phyloP scores from a whole-genome alignment of 2,797 vertebrate species.

The Eutrigla gurnardus region DNA sequence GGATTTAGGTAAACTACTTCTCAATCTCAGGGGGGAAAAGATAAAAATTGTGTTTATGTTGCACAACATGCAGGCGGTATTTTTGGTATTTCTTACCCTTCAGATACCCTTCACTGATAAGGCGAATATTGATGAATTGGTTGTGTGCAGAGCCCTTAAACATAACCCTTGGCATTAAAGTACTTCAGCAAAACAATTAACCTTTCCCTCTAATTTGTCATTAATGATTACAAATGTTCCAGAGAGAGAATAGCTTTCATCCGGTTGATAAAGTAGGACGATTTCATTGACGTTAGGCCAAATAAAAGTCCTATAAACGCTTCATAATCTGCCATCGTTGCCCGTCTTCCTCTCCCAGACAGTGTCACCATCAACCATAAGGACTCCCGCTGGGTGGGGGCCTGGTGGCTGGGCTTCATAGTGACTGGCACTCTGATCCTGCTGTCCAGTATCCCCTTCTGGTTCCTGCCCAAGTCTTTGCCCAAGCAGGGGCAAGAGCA shows the following conservation, averaged over 20 bases:
- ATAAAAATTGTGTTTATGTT: not conserved
- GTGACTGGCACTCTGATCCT: constrained; percentile 82
- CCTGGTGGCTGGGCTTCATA: constrained; percentile 92
- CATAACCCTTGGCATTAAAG: not conserved
- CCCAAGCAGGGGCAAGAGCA: constrained; percentile 78
- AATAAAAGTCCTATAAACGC: not conserved
- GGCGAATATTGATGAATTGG: not conserved
- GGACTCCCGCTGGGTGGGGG: constrained; percentile 91
- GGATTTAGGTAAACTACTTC: constrained; percentile 85
- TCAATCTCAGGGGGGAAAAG: not conserved
- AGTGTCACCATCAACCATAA: constrained; percentile 85
- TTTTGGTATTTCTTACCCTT: not conserved
- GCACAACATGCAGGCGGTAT: not conserved
- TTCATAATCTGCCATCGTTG: not conserved
- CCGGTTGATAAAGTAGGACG: constrained; percentile 3
- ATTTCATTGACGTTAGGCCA: not conserved
- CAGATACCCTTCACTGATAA: not conserved
- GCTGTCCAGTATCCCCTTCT: constrained; percentile 88
- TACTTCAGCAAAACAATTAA: constrained; percentile 5
- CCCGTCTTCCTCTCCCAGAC: constrained; percentile 73
- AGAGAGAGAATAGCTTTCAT: not conserved
- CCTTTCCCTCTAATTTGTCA: not conserved
- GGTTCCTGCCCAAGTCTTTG: constrained; percentile 88
- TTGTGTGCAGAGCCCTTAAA: not conserved
- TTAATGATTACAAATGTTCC: not conserved